Evolutionary conservation across 2,888 invertebrate genomes (phyloP).

Genomic region (Exocentrus adspersus): DNA sequence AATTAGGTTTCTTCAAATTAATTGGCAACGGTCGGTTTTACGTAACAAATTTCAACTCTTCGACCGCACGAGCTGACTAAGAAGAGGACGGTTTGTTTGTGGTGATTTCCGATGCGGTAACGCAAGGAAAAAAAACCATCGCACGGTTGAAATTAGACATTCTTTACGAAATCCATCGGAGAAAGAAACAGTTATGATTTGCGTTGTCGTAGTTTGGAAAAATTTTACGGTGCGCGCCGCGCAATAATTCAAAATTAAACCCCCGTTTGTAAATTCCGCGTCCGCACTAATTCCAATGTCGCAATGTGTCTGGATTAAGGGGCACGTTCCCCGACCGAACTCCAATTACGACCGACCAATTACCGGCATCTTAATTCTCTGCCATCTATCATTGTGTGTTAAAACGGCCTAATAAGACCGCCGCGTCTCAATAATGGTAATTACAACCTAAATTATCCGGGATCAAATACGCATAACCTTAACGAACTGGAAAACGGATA

Average conservation of each 20-base stretch:
- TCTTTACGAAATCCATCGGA: no score
- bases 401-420: conserved; percentile 6
- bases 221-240: no score
- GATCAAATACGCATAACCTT: conserved; percentile 10
- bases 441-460: conserved; percentile 7
- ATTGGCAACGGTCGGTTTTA: conserved; percentile 26
- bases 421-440: not conserved
- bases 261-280: not conserved
- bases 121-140: not conserved
- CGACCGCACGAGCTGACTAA: not conserved
- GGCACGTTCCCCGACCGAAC: not conserved
- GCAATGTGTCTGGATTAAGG: conserved; percentile 8
- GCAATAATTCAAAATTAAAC: not conserved
- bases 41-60: conserved; percentile 15
- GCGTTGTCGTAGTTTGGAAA: no score
- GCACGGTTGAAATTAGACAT: no score
- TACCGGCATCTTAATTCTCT: conserved; percentile 10
- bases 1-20: conserved; percentile 30
- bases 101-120: not conserved
- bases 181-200: no score
- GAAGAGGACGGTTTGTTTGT: not conserved
- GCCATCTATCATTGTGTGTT: conserved; percentile 10
- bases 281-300: not conserved
- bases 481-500: not conserved
- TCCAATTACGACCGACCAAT: conserved; percentile 12